Conservation (phyloP, 2,888 invertebrate genomes). For the Tiphia femorata region DNA sequence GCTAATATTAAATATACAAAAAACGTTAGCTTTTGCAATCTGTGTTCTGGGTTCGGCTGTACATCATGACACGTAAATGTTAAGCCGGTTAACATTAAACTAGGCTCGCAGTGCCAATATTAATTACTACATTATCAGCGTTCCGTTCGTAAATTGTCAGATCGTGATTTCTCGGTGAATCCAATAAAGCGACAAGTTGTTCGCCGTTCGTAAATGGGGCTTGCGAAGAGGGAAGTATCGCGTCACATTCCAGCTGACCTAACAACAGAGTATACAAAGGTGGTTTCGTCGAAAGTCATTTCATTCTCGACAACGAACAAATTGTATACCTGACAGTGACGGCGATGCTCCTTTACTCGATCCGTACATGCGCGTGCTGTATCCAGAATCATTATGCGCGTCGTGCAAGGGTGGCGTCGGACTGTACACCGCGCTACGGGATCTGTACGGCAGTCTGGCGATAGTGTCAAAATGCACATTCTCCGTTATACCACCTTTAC, state of each 20-base stretch:
- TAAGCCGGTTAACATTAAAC: too few relatives aligned
- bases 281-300: neutral
- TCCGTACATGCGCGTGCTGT: constrained; percentile 85
- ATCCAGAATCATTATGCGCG: constrained; percentile 87
- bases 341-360: constrained; percentile 85
- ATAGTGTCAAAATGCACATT: constrained; percentile 57
- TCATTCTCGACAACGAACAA: neutral
- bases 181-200: constrained; percentile 55
- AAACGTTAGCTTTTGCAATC: too few relatives aligned
- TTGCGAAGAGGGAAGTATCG: constrained; percentile 52
- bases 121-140: constrained; percentile 62
- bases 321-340: constrained; percentile 72
- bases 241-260: constrained; percentile 63
- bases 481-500: constrained; percentile 45
- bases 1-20: too few relatives aligned
- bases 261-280: too few relatives aligned
- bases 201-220: constrained; percentile 53
- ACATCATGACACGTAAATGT: too few relatives aligned
- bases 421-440: constrained; percentile 71
- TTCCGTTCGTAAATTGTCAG: constrained; percentile 57
- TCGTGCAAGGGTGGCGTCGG: constrained; percentile 70
- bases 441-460: constrained; percentile 64
- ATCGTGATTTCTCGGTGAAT: constrained; percentile 58
- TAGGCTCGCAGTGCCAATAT: constrained; percentile 77
- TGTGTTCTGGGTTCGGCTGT: too few relatives aligned